phyloP scores from a whole-genome alignment of 2,888 invertebrate genomes.

The Lydus trimaculatus region DNA sequence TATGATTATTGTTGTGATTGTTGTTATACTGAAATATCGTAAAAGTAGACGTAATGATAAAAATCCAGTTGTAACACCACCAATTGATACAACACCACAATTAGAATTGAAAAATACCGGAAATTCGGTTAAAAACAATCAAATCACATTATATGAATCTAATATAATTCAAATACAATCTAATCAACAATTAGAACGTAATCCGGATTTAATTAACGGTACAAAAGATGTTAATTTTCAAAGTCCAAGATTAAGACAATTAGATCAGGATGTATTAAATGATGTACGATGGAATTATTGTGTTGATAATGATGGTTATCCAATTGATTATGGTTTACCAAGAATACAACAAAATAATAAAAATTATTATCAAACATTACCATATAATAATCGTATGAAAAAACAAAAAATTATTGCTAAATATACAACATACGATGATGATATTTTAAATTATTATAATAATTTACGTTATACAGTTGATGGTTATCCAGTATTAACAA shows the following conservation, averaged over 20 bases:
- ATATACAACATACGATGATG: conserved; percentile 62
- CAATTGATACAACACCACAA: conserved; percentile 22
- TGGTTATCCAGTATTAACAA: conserved; percentile 67
- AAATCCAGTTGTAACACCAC: background rate
- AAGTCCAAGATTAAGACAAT: conserved; percentile 28
- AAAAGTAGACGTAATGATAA: conserved; percentile 57
- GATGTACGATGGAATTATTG: conserved; percentile 57
- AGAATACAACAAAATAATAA: conserved; percentile 62
- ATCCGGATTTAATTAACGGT: conserved; percentile 80
- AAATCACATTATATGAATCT: conserved; percentile 44
- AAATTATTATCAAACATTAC: conserved; percentile 73
- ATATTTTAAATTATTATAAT: conserved; percentile 57
- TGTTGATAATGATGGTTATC: conserved; percentile 76
- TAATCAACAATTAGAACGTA: conserved; percentile 66
- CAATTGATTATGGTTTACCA: conserved; percentile 78
- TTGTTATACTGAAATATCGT: conserved; percentile 14
- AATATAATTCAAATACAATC: background rate
- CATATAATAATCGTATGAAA: conserved; percentile 65
- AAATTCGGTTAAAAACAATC: conserved; percentile 40
- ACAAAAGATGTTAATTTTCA: conserved; percentile 67
- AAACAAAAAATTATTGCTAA: conserved; percentile 65
- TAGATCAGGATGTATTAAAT: conserved; percentile 37
- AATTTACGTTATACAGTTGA: conserved; percentile 68
- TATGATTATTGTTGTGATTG: conserved; percentile 69
- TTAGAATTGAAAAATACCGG: conserved; percentile 40